These are phyloP conservation scores for Xenus cinereus DNA, from an alignment of 2,113 vertebrate species.

Conservation along the genomic window DNA sequence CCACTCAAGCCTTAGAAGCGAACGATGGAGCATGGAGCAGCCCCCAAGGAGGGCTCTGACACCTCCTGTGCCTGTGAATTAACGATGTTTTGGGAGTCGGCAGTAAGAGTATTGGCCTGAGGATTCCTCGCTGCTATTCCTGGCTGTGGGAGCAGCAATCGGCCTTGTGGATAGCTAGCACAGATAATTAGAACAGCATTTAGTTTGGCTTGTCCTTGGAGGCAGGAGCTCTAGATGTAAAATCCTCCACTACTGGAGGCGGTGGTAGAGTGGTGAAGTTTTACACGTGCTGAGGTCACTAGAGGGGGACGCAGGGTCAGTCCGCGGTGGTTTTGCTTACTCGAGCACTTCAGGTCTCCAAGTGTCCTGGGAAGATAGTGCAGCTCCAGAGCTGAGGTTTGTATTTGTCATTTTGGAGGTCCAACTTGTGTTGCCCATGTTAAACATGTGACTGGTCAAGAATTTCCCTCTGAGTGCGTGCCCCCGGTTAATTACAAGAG, in stretches of 20 bases:
- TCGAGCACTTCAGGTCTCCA: neutral
- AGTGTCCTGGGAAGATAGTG: neutral
- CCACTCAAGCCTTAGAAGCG: neutral
- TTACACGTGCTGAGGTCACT: neutral
- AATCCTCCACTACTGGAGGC: neutral
- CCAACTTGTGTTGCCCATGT: neutral
- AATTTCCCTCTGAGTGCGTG: rapidly evolving
- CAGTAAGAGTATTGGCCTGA: constrained; percentile 34
- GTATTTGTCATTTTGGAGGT: neutral
- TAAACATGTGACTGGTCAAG: neutral
- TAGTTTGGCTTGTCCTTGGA: constrained; percentile 51
- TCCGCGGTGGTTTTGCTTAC: rapidly evolving
- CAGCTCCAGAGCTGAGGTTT: neutral
- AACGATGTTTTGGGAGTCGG: neutral
- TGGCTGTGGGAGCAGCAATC: constrained; percentile 44
- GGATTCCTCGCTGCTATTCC: constrained; percentile 64
- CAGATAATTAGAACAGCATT: constrained; percentile 51
- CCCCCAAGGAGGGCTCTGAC: neutral
- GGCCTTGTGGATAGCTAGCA: constrained; percentile 35
- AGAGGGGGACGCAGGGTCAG: neutral
- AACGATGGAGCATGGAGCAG: neutral
- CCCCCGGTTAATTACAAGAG: neutral
- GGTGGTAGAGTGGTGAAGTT: neutral
- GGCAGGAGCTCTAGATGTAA: constrained; percentile 44
- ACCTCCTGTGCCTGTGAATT: constrained; percentile 21